phyloP scores from a whole-genome alignment of 2,113 vertebrate species.

The Austrofundulus limnaeus region DNA sequence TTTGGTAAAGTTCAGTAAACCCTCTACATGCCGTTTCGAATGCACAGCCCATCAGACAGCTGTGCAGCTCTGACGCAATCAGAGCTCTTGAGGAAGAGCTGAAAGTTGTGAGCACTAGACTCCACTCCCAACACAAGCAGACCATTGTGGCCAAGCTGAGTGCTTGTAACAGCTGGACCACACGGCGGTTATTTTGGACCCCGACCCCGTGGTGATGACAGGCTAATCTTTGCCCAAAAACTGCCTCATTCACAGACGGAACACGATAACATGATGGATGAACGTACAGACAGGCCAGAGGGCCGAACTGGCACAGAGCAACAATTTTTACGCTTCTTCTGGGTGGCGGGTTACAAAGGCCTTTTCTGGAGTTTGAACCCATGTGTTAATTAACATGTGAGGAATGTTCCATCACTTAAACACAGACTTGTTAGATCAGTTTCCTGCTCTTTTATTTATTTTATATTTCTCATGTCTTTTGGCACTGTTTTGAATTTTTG shows the following conservation, averaged over 20 bases:
- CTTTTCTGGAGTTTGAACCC: neutral
- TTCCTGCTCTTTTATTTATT: too few species aligned
- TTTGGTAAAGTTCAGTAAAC: too few species aligned
- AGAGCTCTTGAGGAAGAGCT: slow-evolving; percentile 33
- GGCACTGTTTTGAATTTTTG: too few species aligned
- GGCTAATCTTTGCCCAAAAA: slow-evolving; percentile 56
- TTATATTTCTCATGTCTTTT: too few species aligned
- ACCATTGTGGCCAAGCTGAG: slow-evolving; percentile 62
- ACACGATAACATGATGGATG: slow-evolving; percentile 58
- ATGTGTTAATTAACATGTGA: slow-evolving; percentile 13
- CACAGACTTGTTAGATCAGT: neutral
- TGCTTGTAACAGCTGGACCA: slow-evolving; percentile 63
- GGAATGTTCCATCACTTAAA: neutral
- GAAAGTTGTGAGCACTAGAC: slow-evolving; percentile 36
- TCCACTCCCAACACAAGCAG: slow-evolving; percentile 41
- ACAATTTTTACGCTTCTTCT: neutral
- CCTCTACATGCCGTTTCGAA: neutral
- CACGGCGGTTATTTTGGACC: slow-evolving; percentile 50
- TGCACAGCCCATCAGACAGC: slow-evolving; percentile 35
- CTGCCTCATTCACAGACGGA: slow-evolving; percentile 37
- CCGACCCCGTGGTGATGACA: slow-evolving; percentile 56
- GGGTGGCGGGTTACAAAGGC: slow-evolving; percentile 14
- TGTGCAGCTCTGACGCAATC: slow-evolving; percentile 50
- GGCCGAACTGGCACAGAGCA: slow-evolving; percentile 10
- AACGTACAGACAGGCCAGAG: slow-evolving; percentile 31